These are phyloP conservation scores for Ceryle rudis DNA, from an alignment of 2,797 vertebrate genomes.

Conservation along the genomic window DNA sequence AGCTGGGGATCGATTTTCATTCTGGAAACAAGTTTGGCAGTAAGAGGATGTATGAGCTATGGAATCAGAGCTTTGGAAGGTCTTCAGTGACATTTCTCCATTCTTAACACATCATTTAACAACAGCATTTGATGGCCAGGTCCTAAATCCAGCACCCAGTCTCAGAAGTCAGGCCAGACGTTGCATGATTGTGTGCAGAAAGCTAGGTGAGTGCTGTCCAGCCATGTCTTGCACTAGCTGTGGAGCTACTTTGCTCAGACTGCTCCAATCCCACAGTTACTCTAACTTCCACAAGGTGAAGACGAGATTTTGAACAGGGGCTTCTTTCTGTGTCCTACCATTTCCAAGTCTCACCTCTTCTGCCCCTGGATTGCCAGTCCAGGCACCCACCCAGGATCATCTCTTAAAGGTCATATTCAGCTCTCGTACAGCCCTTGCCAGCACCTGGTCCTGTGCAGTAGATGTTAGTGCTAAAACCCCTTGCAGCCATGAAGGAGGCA, in stretches of 20 bases:
- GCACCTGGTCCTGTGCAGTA: not conserved
- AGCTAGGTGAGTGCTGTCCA: not conserved
- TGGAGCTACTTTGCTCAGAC: not conserved
- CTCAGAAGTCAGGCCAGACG: conserved; percentile 6
- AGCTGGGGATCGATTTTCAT: conserved; percentile 31
- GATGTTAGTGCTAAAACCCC: not conserved
- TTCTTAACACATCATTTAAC: conserved; percentile 57
- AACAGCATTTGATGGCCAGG: conserved; percentile 2
- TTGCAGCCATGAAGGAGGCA: not conserved
- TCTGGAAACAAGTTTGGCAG: conserved; percentile 53
- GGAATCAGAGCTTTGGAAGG: conserved; percentile 41
- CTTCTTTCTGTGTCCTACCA: not conserved
- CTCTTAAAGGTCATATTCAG: not conserved
- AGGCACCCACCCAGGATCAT: not conserved
- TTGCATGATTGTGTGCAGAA: not conserved
- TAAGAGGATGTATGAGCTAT: not conserved
- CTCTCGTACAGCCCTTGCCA: not conserved
- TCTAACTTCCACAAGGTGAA: not conserved
- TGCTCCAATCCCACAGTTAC: not conserved
- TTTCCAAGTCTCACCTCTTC: not conserved
- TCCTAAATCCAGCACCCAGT: conserved; percentile 11
- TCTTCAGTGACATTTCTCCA: conserved; percentile 61
- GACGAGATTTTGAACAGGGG: not conserved
- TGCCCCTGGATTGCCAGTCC: not conserved
- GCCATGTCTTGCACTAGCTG: not conserved